Conservation (phyloP, 2,113 vertebrate species). For the Siniperca knerii region DNA sequence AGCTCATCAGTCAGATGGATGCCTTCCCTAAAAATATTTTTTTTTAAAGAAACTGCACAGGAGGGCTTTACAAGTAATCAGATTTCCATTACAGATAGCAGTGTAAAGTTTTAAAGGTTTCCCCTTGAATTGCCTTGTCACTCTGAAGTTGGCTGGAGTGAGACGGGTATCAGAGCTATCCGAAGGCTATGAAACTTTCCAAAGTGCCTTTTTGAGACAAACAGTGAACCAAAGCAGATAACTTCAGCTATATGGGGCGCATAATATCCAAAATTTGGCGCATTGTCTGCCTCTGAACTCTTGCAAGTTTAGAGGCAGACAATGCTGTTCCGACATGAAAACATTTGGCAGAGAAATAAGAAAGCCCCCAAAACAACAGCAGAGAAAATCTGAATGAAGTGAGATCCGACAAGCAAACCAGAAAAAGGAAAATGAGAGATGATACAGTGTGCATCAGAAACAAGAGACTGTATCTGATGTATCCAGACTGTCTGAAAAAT, state of each 20-base stretch:
- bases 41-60: conserved; percentile 30
- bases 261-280: conserved; percentile 21
- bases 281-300: neutral
- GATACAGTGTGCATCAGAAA: neutral
- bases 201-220: conserved; percentile 34
- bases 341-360: conserved; percentile 9
- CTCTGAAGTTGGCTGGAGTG: conserved; percentile 40
- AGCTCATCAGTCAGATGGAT: conserved; percentile 52
- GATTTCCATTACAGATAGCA: conserved; percentile 73
- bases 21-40: conserved; percentile 47
- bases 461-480: neutral
- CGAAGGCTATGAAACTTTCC: conserved; percentile 34
- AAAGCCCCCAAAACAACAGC: conserved; percentile 12
- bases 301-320: neutral
- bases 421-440: conserved; percentile 18
- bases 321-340: conserved; percentile 36
- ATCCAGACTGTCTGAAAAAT: conserved; percentile 1
- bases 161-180: conserved; percentile 29
- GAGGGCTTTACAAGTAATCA: conserved; percentile 59
- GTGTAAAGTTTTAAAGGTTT: conserved; percentile 38
- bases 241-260: conserved; percentile 13
- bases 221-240: conserved; percentile 39
- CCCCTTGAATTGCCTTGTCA: conserved; percentile 55
- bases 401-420: conserved; percentile 27
- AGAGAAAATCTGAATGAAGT: conserved; percentile 1